Evolutionary conservation across 2,888 invertebrate species (phyloP).

Genomic region (Bunonema sp.): DNA sequence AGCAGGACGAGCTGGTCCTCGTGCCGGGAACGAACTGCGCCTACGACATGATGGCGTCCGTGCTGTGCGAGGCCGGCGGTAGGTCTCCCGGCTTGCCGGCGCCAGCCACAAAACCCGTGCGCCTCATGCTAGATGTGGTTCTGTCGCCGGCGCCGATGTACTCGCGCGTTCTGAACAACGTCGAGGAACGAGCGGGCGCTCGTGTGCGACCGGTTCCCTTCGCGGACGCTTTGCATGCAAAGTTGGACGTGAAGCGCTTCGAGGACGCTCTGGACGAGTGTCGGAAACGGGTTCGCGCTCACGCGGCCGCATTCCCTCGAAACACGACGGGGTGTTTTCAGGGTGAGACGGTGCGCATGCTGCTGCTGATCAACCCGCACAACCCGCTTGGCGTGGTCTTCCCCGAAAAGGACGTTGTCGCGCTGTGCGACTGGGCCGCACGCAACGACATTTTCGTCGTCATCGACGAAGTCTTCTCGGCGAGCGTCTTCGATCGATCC

Average conservation of each 20-base stretch:
- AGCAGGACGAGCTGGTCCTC: slow-evolving; percentile 11
- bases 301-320: background rate
- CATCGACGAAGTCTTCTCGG: slow-evolving; percentile 27
- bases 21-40: slow-evolving; percentile 21
- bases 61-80: slow-evolving; percentile 20
- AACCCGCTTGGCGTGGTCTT: slow-evolving; percentile 40
- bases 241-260: slow-evolving; percentile 10
- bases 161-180: slow-evolving; percentile 27
- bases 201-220: slow-evolving; percentile 11
- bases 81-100: no score
- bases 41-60: slow-evolving; percentile 22
- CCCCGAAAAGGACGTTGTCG: slow-evolving; percentile 20
- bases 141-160: slow-evolving; percentile 34
- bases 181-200: slow-evolving; percentile 26
- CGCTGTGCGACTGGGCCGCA: slow-evolving; percentile 32
- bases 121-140: slow-evolving; percentile 33
- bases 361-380: slow-evolving; percentile 39
- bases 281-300: slow-evolving; percentile 2
- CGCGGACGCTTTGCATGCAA: slow-evolving; percentile 10
- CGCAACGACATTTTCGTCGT: slow-evolving; percentile 19
- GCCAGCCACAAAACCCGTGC: background rate
- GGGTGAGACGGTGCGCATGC: slow-evolving; percentile 29
- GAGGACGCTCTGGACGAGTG: slow-evolving; percentile 5
- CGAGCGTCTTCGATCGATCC: slow-evolving; percentile 10
- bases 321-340: slow-evolving; percentile 5